Percentiles rank a stretch among this genome's conserved stretches.
phyloP scores from a whole-genome alignment of 1,140 invertebrate genomes.

The Calycopis cecrops region DNA sequence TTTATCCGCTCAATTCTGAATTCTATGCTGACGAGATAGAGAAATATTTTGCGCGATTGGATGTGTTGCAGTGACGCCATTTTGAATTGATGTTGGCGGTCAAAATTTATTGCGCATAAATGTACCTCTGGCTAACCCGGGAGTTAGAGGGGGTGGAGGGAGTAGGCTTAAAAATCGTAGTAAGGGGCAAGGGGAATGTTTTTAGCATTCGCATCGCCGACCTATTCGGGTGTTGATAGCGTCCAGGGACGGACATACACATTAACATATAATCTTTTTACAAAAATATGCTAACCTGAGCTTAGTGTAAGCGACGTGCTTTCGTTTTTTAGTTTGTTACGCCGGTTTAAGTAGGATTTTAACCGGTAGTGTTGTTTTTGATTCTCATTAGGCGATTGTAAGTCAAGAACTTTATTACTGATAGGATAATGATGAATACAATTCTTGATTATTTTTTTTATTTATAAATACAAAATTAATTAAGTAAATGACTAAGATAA shows the following conservation, averaged over 20 bases:
- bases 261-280: constrained; percentile 1
- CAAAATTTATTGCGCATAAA: constrained; percentile 75
- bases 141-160: constrained; percentile 62
- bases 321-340: no score
- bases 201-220: constrained; percentile 70
- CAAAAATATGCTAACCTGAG: no score
- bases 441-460: no score
- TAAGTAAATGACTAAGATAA: no score
- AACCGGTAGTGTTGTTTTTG: no score
- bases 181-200: constrained; percentile 64
- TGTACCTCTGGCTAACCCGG: constrained; percentile 72
- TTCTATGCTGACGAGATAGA: constrained; percentile 31
- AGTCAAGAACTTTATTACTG: no score
- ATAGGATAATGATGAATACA: no score
- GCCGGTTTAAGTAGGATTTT: no score
- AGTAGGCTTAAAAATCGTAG: constrained; percentile 71
- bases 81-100: constrained; percentile 59
- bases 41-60: constrained; percentile 34
- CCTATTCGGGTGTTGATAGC: constrained; percentile 71
- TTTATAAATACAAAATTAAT: no score
- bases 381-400: no score
- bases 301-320: no score
- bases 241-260: constrained; percentile 49
- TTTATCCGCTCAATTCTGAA: constrained; percentile 27
- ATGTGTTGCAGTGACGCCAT: constrained; percentile 45